Percentiles rank a stretch among this genome's conserved stretches.
These are phyloP conservation scores for Shinisaurus crocodilurus DNA, from an alignment of 2,113 vertebrate genomes.

Conservation along the genomic window DNA sequence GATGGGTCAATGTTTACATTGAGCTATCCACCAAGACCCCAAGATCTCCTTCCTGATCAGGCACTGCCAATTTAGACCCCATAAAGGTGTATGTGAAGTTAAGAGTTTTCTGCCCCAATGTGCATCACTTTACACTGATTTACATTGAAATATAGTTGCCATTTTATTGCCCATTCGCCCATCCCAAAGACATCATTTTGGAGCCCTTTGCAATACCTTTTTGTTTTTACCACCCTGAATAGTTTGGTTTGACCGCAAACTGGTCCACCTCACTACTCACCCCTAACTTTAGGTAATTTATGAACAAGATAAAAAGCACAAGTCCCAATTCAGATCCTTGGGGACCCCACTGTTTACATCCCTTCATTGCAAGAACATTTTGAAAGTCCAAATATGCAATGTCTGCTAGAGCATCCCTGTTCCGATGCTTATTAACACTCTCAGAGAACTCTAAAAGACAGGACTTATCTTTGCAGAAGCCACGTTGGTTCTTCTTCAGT, in stretches of 20 bases:
- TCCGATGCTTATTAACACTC: not conserved
- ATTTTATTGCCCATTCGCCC: not conserved
- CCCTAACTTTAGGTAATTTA: no score
- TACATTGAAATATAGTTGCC: not conserved
- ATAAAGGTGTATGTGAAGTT: no score
- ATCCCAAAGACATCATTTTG: not conserved
- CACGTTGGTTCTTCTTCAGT: not conserved
- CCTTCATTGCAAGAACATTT: not conserved
- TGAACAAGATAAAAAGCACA: no score
- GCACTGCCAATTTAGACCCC: not conserved
- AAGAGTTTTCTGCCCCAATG: no score
- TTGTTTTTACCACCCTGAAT: no score
- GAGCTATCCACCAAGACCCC: not conserved
- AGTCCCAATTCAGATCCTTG: no score
- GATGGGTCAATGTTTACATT: not conserved
- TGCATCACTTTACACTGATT: not conserved
- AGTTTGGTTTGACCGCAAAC: no score
- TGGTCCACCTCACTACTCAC: no score
- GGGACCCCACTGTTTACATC: no score
- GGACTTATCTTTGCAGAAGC: not conserved
- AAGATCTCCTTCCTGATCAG: not conserved
- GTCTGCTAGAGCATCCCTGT: not conserved
- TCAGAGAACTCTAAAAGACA: not conserved
- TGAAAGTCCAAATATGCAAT: not conserved
- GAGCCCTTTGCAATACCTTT: not conserved